Percentiles rank a stretch among this genome's conserved stretches.
Evolutionary conservation across 2,888 invertebrate genomes (phyloP).

Genomic region (Drosophila prostipennis): DNA sequence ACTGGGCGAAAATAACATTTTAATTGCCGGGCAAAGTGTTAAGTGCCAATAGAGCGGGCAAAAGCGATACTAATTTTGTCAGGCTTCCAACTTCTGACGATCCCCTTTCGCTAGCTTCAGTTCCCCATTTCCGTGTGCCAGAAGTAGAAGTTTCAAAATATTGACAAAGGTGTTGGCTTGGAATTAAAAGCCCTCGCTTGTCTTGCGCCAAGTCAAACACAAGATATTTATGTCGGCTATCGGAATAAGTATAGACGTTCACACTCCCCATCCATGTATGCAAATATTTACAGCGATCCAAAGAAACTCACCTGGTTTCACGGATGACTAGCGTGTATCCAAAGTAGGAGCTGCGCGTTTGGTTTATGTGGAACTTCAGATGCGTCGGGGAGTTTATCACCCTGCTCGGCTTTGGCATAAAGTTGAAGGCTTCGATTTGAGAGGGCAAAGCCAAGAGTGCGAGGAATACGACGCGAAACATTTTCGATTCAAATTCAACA

Average conservation of each 20-base stretch:
- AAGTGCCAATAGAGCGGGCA: constrained; percentile 40
- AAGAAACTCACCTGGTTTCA: constrained; percentile 74
- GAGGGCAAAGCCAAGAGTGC: constrained; percentile 14
- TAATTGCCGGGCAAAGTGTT: constrained; percentile 52
- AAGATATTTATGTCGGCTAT: constrained; percentile 4
- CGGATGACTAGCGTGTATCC: constrained; percentile 81
- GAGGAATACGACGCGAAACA: constrained; percentile 23
- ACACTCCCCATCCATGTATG: neutral
- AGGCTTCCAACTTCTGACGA: constrained; percentile 33
- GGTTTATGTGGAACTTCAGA: constrained; percentile 66
- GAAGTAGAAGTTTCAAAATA: constrained; percentile 45
- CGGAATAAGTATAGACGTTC: neutral
- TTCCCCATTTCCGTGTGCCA: constrained; percentile 17
- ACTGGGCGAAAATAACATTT: constrained; percentile 27
- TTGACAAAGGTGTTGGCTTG: constrained; percentile 56
- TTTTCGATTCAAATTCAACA: constrained; percentile 44
- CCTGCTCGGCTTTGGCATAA: constrained; percentile 79
- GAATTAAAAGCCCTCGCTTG: constrained; percentile 41
- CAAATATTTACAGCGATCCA: constrained; percentile 45
- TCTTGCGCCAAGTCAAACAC: constrained; percentile 9
- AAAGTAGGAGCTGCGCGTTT: constrained; percentile 82
- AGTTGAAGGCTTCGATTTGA: constrained; percentile 73
- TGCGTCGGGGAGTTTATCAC: constrained; percentile 71
- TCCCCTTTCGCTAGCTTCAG: constrained; percentile 33
- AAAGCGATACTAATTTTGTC: constrained; percentile 45